Percentiles rank a stretch among this genome's conserved stretches.
Evolutionary conservation across 2,797 vertebrate species (phyloP).

Genomic region (Typhlichthys subterraneus): DNA sequence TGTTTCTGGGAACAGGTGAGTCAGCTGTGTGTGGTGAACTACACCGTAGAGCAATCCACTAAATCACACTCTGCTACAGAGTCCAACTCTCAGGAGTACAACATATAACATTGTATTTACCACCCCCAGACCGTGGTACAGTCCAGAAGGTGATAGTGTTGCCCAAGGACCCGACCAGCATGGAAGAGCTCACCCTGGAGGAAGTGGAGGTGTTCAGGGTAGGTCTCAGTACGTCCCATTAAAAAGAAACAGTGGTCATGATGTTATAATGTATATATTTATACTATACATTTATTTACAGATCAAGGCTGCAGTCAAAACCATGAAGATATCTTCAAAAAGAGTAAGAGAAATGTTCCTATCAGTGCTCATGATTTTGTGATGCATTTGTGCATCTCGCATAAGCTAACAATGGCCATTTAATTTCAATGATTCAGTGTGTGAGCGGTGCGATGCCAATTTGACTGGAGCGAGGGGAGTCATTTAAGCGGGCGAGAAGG

Average conservation of each 20-base stretch:
- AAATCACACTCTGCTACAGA: background rate
- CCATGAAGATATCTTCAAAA: slow-evolving; percentile 84
- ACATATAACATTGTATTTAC: background rate
- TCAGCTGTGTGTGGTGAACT: too few relatives aligned
- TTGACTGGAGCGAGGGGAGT: too few relatives aligned
- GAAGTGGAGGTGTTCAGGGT: slow-evolving; percentile 88
- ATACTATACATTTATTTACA: slow-evolving; percentile 39
- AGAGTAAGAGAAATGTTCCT: slow-evolving; percentile 65
- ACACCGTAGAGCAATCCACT: too few relatives aligned
- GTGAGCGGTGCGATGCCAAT: too few relatives aligned
- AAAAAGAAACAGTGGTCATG: background rate
- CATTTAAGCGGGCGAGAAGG: too few relatives aligned
- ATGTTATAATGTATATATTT: background rate
- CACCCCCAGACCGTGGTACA: slow-evolving; percentile 79
- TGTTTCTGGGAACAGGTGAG: slow-evolving; percentile 86
- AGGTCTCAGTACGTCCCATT: slow-evolving; percentile 28
- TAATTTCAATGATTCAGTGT: too few relatives aligned
- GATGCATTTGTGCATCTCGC: too few relatives aligned
- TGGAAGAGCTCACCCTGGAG: slow-evolving; percentile 85
- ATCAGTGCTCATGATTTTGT: background rate
- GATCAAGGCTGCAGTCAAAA: slow-evolving; percentile 78
- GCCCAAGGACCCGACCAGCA: slow-evolving; percentile 78
- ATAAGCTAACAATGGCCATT: too few relatives aligned
- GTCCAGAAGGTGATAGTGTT: slow-evolving; percentile 87
- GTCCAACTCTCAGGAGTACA: too few relatives aligned